Percentiles rank a stretch among this genome's conserved stretches.
These are phyloP conservation scores for Chymomyza procnemis DNA, from an alignment of 2,888 invertebrate species.

Conservation along the genomic window DNA sequence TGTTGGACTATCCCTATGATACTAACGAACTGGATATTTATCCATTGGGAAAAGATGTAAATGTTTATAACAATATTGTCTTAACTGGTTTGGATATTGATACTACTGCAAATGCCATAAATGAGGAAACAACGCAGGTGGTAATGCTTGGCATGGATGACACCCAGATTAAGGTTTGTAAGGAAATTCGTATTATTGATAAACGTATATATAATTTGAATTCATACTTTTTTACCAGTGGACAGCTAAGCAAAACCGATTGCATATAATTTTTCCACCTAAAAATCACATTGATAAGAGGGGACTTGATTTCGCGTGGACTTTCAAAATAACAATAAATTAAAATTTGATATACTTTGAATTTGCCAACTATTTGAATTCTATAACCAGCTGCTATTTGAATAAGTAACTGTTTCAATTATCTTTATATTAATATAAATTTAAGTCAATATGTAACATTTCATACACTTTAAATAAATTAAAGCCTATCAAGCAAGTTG, in stretches of 20 bases:
- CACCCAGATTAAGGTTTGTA: slow-evolving; percentile 55
- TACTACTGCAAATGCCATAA: slow-evolving; percentile 27
- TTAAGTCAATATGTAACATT: no score
- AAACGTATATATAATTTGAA: slow-evolving; percentile 42
- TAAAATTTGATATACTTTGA: slow-evolving; percentile 8
- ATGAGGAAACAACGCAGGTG: slow-evolving; percentile 50
- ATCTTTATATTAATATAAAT: slow-evolving; percentile 14
- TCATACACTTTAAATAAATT: no score
- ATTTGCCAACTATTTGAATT: slow-evolving; percentile 3
- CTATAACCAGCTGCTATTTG: background rate
- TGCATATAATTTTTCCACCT: slow-evolving; percentile 74
- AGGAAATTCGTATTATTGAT: background rate
- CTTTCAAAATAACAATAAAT: slow-evolving; percentile 73
- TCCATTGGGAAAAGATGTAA: slow-evolving; percentile 69
- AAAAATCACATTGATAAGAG: slow-evolving; percentile 75
- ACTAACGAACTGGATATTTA: slow-evolving; percentile 80
- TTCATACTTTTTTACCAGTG: slow-evolving; percentile 63
- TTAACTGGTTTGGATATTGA: slow-evolving; percentile 57
- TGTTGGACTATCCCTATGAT: slow-evolving; percentile 85
- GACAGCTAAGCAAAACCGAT: slow-evolving; percentile 48
- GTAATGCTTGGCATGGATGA: slow-evolving; percentile 80
- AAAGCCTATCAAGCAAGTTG: no score
- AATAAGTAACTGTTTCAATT: slow-evolving; percentile 23
- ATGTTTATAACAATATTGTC: slow-evolving; percentile 36
- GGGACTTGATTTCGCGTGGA: slow-evolving; percentile 76